Evolutionary conservation across 2,888 invertebrate genomes (phyloP), one percentile per base, ranked within the genome.

Genomic region (Sinhomidia bicolor): DNA sequence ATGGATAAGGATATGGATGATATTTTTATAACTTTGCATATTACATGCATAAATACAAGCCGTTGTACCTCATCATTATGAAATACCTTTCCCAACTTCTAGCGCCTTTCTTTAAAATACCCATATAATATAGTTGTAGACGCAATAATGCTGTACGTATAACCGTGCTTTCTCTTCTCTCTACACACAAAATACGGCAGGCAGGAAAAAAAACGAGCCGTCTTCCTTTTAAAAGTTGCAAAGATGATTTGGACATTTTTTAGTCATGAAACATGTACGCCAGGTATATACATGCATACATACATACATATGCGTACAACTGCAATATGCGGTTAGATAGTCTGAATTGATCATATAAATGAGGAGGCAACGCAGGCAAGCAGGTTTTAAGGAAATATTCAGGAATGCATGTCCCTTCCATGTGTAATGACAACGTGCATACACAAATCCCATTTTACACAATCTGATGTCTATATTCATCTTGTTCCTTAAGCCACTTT

Each of bases 401-500:
- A 78, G 78, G 57, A 79, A 60, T 79, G 41, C 36, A 36, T 79
- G 68, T 68, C 23, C 47, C 17, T 47, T 44, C 17, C 26, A 74
- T 14, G 47, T 74, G 26, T 23, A 60, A n/a, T 26, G 62, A 20
- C 17, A 80, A 62, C 44, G 44, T 51, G 29, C 62, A 62, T 65
- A 23, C 44, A 82, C 68, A 82, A 82, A 51, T 74, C 26, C 32
- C 47, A 74, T 47, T 47, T 74, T 74, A 47, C 68, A 41, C 47
- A 74, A 47, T 74, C n/a, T n/a, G 26, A 44, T 71, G 41, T 71
- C 68, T 71, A 71, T 23, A 44, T 71, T 41, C 32, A 20, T 74
- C 47, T 47, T 74, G n/a, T 26, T 23, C 17, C 29, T n/a, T 74
- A 82, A 84, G 84, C 84, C 76, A 84, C 84, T 84, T 83, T 84